Conservation (phyloP, 2,888 invertebrate species). For the Ectemnius cavifrons region DNA sequence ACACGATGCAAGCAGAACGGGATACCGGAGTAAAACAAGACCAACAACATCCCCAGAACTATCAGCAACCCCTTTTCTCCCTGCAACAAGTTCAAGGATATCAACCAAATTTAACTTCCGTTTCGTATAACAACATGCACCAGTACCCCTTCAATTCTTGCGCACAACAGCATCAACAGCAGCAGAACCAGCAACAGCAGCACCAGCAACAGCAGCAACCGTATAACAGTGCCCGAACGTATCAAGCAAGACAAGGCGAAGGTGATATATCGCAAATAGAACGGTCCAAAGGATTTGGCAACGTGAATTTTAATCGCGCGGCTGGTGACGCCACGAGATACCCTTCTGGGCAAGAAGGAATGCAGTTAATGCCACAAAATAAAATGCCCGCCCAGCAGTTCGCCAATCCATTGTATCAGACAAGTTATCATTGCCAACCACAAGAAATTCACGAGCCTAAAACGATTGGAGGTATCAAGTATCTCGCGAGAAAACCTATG, state of each 20-base stretch:
- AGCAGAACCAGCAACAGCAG: conserved; percentile 34
- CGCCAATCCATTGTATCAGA: background rate
- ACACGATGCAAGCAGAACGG: conserved; percentile 52
- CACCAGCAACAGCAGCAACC: conserved; percentile 53
- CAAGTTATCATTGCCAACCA: conserved; percentile 31
- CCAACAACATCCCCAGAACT: conserved; percentile 9
- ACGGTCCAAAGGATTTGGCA: conserved; percentile 7
- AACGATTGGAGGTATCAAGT: conserved; percentile 67
- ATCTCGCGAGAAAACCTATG: conserved; percentile 64
- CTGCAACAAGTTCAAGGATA: conserved; percentile 3
- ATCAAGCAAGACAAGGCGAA: conserved; percentile 30
- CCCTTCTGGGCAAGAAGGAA: conserved; percentile 3
- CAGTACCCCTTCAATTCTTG: background rate
- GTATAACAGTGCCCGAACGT: conserved; percentile 39
- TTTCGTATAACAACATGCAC: conserved; percentile 31
- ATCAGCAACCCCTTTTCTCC: background rate
- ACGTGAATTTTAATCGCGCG: conserved; percentile 37
- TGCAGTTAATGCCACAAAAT: background rate
- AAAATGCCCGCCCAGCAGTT: conserved; percentile 8
- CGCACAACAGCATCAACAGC: conserved; percentile 28
- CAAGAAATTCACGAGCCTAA: conserved; percentile 59
- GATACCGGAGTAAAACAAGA: conserved; percentile 41
- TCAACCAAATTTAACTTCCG: background rate
- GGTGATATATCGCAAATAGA: conserved; percentile 37
- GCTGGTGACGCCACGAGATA: conserved; percentile 46